Percentiles rank a stretch among this genome's conserved stretches.
These are phyloP conservation scores for Crematogaster levior DNA, from an alignment of 2,888 invertebrate species.

Conservation along the genomic window DNA sequence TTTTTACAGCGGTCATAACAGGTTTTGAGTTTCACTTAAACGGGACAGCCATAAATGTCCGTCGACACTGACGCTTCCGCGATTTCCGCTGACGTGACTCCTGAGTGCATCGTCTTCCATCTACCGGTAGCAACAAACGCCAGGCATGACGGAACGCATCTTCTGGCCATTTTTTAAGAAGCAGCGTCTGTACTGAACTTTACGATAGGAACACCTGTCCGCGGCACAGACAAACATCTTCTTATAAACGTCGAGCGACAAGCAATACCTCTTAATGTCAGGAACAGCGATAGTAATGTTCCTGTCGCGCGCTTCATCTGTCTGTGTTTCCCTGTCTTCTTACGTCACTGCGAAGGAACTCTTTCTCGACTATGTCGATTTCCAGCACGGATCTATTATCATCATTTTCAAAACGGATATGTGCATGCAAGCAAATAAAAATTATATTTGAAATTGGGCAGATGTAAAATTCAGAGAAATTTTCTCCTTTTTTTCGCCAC, in stretches of 20 bases:
- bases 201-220: conserved; percentile 45
- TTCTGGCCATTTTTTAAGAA: conserved; percentile 30
- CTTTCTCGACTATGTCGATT: background rate
- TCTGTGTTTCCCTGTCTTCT: background rate
- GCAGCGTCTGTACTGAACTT: conserved; percentile 11
- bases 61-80: conserved; percentile 31
- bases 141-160: background rate
- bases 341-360: background rate
- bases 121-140: conserved; percentile 1
- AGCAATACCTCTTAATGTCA: conserved; percentile 45
- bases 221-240: conserved; percentile 23
- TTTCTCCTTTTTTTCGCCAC: background rate
- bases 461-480: background rate
- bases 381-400: background rate
- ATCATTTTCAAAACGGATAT: background rate
- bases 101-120: conserved; percentile 7
- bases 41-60: conserved; percentile 37
- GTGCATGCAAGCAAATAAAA: background rate
- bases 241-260: conserved; percentile 47
- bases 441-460: background rate
- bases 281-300: conserved; percentile 3
- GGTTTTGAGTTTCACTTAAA: conserved; percentile 43
- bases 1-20: conserved; percentile 40
- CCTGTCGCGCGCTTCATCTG: conserved; percentile 8
- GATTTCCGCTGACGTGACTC: conserved; percentile 38